Percentiles rank a stretch among this genome's conserved stretches.
Conservation (phyloP, 2,113 vertebrate species). For the Perca schrenkii region DNA sequence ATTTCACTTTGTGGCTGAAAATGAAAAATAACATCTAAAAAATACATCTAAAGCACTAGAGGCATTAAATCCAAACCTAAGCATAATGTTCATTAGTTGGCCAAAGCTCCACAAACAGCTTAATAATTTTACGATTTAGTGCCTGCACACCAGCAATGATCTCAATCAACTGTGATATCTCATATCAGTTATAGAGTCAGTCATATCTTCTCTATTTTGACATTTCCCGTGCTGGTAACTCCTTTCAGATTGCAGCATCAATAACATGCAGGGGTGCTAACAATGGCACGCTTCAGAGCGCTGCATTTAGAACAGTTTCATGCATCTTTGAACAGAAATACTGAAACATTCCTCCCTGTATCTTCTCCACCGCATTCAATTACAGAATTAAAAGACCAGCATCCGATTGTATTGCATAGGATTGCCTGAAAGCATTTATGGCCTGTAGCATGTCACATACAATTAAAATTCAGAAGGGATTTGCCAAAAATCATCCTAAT, state of each 20-base stretch:
- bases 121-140: not conserved
- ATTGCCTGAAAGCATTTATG: not conserved
- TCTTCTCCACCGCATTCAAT: not conserved
- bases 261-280: not conserved
- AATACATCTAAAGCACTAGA: conserved; percentile 7
- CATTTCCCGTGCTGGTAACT: not conserved
- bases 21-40: not conserved
- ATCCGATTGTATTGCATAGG: not conserved
- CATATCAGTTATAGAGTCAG: not conserved
- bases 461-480: not conserved
- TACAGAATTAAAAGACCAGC: conserved; percentile 10
- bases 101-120: conserved; percentile 3
- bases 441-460: not conserved
- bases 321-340: not conserved
- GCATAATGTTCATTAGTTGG: not conserved
- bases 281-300: not conserved
- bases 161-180: not conserved
- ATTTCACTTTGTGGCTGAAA: not conserved
- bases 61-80: not conserved
- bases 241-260: not conserved
- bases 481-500: not conserved
- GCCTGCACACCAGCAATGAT: not conserved
- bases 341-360: not conserved
- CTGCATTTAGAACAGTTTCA: not conserved
- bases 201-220: not conserved